These are phyloP conservation scores for Sceloporus undulatus DNA, from an alignment of 2,113 vertebrate species.

Conservation along the genomic window DNA sequence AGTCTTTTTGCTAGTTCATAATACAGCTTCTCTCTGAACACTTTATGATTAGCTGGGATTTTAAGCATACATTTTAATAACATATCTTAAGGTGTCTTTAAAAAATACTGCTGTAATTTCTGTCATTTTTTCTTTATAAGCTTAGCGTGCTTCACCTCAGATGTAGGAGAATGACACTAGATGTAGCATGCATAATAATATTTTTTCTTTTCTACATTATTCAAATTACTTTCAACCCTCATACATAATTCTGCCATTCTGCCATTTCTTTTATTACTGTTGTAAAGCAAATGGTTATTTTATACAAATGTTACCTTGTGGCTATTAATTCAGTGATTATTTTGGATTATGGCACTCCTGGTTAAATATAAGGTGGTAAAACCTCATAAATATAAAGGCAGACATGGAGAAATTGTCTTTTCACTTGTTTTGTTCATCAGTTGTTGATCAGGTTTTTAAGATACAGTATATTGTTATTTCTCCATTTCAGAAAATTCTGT, in stretches of 20 bases:
- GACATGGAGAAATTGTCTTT: constrained; percentile 71
- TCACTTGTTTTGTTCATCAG: constrained; percentile 77
- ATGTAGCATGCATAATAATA: constrained; percentile 63
- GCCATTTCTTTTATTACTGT: constrained; percentile 82
- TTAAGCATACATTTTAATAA: constrained; percentile 67
- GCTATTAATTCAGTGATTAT: constrained; percentile 83
- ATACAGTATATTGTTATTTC: constrained; percentile 41
- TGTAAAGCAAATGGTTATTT: constrained; percentile 83
- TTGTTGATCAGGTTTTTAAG: constrained; percentile 62
- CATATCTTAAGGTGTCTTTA: constrained; percentile 65
- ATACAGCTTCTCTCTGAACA: not conserved
- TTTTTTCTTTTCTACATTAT: constrained; percentile 76
- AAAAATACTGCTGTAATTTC: constrained; percentile 68
- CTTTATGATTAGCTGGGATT: not conserved
- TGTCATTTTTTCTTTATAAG: constrained; percentile 69
- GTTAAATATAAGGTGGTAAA: constrained; percentile 77
- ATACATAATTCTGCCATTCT: constrained; percentile 82
- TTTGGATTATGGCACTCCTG: constrained; percentile 80
- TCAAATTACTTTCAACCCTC: constrained; percentile 77
- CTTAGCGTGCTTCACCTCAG: constrained; percentile 64
- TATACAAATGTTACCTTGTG: constrained; percentile 83
- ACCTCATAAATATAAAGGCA: constrained; percentile 78
- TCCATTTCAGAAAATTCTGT: constrained; percentile 44
- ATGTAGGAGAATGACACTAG: constrained; percentile 68
- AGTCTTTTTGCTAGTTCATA: not conserved